Conservation (phyloP, 2,797 vertebrate genomes). For the Acrossocheilus fasciatus region DNA sequence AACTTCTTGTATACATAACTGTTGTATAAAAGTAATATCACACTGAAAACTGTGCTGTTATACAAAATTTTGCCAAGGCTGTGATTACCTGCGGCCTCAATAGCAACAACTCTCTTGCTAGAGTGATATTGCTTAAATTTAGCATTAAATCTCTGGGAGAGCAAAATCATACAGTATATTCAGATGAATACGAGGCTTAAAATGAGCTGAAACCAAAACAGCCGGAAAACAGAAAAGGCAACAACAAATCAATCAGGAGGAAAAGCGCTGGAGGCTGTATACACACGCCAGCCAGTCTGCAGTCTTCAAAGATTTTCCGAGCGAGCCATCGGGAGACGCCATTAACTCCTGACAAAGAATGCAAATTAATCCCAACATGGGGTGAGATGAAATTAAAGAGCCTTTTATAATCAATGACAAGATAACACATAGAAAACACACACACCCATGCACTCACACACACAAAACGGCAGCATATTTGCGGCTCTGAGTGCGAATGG, state of each 20-base stretch:
- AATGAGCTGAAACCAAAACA: conserved; percentile 73
- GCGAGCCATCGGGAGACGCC: conserved; percentile 93
- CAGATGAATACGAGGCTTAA: conserved; percentile 68
- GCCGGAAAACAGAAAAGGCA: conserved; percentile 67
- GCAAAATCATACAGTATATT: conserved; percentile 50
- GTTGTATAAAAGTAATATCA: neutral
- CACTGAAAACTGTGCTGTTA: neutral
- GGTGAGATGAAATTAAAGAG: conserved; percentile 98
- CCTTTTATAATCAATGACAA: conserved; percentile 99
- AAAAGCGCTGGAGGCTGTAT: conserved; percentile 96
- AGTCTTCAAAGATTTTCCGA: conserved; percentile 99
- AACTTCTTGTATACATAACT: neutral
- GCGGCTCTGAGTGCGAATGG: conserved; percentile 50
- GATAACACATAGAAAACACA: conserved; percentile 77
- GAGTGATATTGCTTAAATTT: neutral
- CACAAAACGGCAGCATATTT: conserved; percentile 34
- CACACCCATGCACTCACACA: conserved; percentile 21
- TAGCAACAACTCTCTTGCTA: neutral
- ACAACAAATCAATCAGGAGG: conserved; percentile 93
- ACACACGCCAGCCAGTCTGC: conserved; percentile 98
- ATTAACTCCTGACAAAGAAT: conserved; percentile 99
- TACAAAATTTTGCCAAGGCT: neutral
- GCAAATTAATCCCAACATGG: conserved; percentile 99
- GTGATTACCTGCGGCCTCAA: conserved; percentile 1
- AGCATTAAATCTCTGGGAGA: conserved; percentile 46